These are phyloP conservation scores for Momotus momota DNA, from an alignment of 2,797 vertebrate genomes.

Conservation along the genomic window DNA sequence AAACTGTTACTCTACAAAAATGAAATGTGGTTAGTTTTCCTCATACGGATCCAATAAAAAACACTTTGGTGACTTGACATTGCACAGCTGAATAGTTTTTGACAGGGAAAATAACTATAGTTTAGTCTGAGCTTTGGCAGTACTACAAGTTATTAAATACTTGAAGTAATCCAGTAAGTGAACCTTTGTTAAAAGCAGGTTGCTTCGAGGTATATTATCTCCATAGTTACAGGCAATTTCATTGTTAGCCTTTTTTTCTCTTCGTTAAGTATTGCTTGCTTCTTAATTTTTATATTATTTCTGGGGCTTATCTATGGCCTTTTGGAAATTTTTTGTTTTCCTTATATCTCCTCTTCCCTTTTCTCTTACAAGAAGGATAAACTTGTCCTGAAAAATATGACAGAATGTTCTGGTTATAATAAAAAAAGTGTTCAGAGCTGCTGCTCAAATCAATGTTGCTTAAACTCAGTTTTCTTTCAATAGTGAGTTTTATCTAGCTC, in stretches of 20 bases:
- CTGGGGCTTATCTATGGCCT: not conserved
- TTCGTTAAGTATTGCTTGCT: not conserved
- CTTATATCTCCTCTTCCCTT: not conserved
- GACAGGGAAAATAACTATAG: conserved; percentile 54
- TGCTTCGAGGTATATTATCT: conserved; percentile 32
- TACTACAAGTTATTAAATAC: conserved; percentile 61
- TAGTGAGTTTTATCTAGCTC: not conserved
- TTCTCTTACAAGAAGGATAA: not conserved
- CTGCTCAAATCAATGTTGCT: not conserved
- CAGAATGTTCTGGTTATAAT: not conserved
- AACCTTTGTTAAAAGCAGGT: conserved; percentile 44
- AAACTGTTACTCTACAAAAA: conserved; percentile 56
- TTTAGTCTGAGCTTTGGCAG: conserved; percentile 64
- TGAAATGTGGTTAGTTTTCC: not conserved
- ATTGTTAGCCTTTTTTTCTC: not conserved
- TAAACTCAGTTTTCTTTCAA: not conserved
- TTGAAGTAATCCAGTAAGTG: conserved; percentile 62
- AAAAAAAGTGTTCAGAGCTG: not conserved
- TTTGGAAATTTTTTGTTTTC: not conserved
- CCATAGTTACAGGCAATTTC: conserved; percentile 10
- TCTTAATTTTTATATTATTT: not conserved
- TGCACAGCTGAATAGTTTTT: conserved; percentile 60
- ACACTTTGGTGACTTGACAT: conserved; percentile 61
- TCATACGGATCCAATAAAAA: conserved; percentile 56
- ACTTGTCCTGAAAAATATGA: not conserved